These are phyloP conservation scores for Enteromius fasciolatus DNA, from an alignment of 2,797 vertebrate species.

Conservation along the genomic window DNA sequence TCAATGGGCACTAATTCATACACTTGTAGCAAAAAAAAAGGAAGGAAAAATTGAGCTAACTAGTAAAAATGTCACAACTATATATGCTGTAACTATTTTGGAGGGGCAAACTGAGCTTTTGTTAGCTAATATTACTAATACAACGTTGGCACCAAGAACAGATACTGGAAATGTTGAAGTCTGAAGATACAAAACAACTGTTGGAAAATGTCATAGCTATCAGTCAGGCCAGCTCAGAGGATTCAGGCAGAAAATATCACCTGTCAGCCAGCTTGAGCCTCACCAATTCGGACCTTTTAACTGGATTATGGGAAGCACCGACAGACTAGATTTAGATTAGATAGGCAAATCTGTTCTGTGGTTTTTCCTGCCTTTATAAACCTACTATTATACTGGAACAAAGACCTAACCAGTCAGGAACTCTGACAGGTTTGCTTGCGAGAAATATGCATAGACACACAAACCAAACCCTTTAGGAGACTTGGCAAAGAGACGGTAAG, in stretches of 20 bases:
- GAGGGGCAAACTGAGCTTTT: slow-evolving; percentile 64
- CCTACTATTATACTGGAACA: slow-evolving; percentile 7
- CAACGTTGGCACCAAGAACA: slow-evolving; percentile 71
- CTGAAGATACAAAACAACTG: slow-evolving; percentile 66
- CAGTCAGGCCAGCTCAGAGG: slow-evolving; percentile 45
- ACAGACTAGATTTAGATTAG: not conserved
- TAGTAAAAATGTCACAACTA: slow-evolving; percentile 53
- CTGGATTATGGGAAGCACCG: not conserved
- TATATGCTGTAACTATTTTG: slow-evolving; percentile 51
- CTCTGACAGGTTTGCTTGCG: slow-evolving; percentile 10
- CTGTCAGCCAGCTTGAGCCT: slow-evolving; percentile 30
- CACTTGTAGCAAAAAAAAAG: slow-evolving; percentile 39
- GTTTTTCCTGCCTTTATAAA: slow-evolving; percentile 17
- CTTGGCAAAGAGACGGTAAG: slow-evolving; percentile 6
- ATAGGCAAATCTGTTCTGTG: slow-evolving; percentile 8
- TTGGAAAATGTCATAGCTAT: slow-evolving; percentile 77
- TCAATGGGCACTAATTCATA: not conserved
- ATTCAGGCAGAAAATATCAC: slow-evolving; percentile 41
- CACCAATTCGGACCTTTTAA: not conserved
- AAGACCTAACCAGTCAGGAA: slow-evolving; percentile 5
- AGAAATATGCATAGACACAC: slow-evolving; percentile 27
- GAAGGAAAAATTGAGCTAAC: slow-evolving; percentile 55
- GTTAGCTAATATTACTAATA: slow-evolving; percentile 80
- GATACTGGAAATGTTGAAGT: slow-evolving; percentile 69
- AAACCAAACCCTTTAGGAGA: slow-evolving; percentile 24